Percentiles rank a stretch among this genome's conserved stretches.
Conservation (phyloP, 2,797 vertebrate species). For the Mormyrus proboscirostris region DNA sequence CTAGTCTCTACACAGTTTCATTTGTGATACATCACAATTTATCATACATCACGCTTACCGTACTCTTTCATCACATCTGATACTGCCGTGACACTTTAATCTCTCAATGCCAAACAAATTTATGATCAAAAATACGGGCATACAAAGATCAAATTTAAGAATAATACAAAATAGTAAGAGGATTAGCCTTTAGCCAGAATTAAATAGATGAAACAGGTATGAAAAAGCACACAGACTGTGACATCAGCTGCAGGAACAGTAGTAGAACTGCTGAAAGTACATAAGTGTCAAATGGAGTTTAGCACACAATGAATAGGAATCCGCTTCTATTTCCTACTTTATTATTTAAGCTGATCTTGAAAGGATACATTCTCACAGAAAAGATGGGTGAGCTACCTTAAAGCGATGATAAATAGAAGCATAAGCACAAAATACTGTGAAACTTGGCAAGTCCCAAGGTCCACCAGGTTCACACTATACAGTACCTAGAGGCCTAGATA, state of each 20-base stretch:
- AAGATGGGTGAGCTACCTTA: neutral
- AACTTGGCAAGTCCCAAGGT: neutral
- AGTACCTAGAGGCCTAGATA: neutral
- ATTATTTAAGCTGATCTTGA: neutral
- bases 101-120: neutral
- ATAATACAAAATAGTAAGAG: neutral
- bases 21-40: slow-evolving; percentile 1
- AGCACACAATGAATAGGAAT: neutral
- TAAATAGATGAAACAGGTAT: neutral
- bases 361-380: neutral
- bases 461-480: neutral
- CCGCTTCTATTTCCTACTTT: neutral
- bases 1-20: neutral
- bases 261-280: neutral
- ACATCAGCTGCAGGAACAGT: neutral
- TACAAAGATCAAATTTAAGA: neutral
- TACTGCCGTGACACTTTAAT: neutral
- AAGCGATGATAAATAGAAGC: neutral
- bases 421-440: neutral
- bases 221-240: neutral
- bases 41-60: neutral
- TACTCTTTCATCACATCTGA: neutral
- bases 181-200: neutral
- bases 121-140: neutral
- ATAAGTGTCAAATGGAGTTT: neutral